phyloP scores from a whole-genome alignment of 2,113 vertebrate genomes.

The Salvelinus namaycush region DNA sequence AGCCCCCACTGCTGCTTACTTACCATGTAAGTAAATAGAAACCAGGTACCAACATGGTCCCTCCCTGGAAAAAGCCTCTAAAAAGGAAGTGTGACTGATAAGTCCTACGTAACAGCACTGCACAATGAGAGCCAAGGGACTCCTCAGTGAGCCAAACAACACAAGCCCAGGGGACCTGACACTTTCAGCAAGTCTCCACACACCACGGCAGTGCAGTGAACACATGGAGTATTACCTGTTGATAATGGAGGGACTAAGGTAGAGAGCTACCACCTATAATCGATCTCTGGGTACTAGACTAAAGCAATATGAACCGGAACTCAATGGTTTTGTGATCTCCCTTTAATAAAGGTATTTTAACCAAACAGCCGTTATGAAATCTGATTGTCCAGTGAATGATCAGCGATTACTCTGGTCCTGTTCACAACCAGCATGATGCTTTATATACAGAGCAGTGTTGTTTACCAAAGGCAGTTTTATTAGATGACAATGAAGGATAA shows the following conservation, averaged over 20 bases:
- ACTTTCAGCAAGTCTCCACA: background rate
- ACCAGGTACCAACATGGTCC: background rate
- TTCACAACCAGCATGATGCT: background rate
- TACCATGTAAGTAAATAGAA: background rate
- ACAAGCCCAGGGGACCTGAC: background rate
- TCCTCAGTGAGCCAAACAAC: background rate
- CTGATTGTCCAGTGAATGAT: background rate
- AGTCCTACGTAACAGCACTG: background rate
- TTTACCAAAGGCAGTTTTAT: background rate
- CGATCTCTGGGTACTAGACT: background rate
- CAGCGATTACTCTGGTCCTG: background rate
- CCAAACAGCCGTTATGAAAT: background rate
- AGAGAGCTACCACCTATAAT: too few species aligned
- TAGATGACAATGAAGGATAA: background rate
- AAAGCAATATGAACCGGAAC: background rate
- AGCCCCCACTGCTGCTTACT: too few species aligned
- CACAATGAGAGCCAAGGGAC: background rate
- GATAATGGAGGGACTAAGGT: background rate
- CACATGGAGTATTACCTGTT: background rate
- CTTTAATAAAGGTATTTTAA: background rate
- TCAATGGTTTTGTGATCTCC: background rate
- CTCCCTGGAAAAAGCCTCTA: background rate
- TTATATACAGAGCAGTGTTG: background rate
- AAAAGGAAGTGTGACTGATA: background rate
- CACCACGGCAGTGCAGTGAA: background rate